Evolutionary conservation across 2,888 invertebrate species (phyloP), one percentile per base, ranked within the genome.

Genomic region (Drosophila putrida): DNA sequence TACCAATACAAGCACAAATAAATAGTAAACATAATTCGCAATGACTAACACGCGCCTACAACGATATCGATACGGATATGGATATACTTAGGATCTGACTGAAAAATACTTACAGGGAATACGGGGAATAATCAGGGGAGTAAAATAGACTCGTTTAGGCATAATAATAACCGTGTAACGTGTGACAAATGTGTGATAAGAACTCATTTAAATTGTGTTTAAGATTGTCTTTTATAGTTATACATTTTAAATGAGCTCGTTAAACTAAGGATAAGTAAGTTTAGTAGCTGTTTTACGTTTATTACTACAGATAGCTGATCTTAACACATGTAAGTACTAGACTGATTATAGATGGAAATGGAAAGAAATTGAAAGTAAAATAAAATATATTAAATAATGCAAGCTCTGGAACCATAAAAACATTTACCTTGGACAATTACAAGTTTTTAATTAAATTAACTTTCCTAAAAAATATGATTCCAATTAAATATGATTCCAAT

Each of bases 11-110:
- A 81, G 80, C 63, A 78, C 75, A 70, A 84, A 78, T 73, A 81
- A 74, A 82, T 74, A 74, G 68, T 64, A 66, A 88, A 78, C 67
- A 75, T 61, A 66, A 73, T 72, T 49, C 61, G 59, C 86, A 63
- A 85, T 88, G 82, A 86, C 82, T 77, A 83, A 85, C 83, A 82
- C 86, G 82, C 76, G 79, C 75, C 81, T 60, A 49, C 63, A 74
- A 68, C 49, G 69, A 50, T 46, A 28, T 25, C n/a, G 11, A 25
- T 39, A 27, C 44, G 49, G 47, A 41, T 73, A 41, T 2, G n/a
- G 4, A 46, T 15, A 36, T 36, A 9, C 31, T 6, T 11, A 0
- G 33, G n/a, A 54, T 25, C 20, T n/a, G 20, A 13, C 44, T 36
- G 13, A 6, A 6, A 31, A 2, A 20, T 20, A n/a, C n/a, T n/a